phyloP scores from a whole-genome alignment of 2,888 invertebrate species.

The Apodemia zela region DNA sequence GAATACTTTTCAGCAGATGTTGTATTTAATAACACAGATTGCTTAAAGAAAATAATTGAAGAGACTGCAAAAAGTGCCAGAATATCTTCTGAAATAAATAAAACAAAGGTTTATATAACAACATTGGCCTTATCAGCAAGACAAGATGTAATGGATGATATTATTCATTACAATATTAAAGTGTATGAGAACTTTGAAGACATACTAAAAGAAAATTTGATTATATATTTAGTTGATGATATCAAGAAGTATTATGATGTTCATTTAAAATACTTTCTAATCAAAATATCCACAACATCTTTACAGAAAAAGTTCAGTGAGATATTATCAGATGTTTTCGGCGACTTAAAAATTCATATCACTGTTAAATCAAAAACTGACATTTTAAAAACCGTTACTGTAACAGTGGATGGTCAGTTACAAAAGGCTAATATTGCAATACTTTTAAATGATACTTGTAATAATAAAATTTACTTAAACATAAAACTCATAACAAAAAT shows the following conservation, averaged over 20 bases:
- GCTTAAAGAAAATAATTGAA: slow-evolving; percentile 46
- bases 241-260: slow-evolving; percentile 47
- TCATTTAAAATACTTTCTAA: slow-evolving; percentile 44
- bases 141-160: slow-evolving; percentile 51
- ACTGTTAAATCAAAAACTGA: slow-evolving; percentile 42
- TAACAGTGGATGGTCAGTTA: slow-evolving; percentile 45
- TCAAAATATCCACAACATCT: slow-evolving; percentile 41
- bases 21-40: slow-evolving; percentile 49
- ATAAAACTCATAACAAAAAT: slow-evolving; percentile 51
- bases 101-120: slow-evolving; percentile 52
- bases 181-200: slow-evolving; percentile 57
- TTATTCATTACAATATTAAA: slow-evolving; percentile 41
- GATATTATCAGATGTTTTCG: slow-evolving; percentile 43
- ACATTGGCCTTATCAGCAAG: slow-evolving; percentile 56
- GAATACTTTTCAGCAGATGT: slow-evolving; percentile 48
- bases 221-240: slow-evolving; percentile 47
- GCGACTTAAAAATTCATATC: slow-evolving; percentile 49
- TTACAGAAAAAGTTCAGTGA: slow-evolving; percentile 44
- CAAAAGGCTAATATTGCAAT: slow-evolving; percentile 46
- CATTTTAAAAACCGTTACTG: slow-evolving; percentile 47
- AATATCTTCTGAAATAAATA: slow-evolving; percentile 17
- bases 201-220: slow-evolving; percentile 40
- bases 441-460: slow-evolving; percentile 39
- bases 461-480: slow-evolving; percentile 40
- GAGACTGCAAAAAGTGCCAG: slow-evolving; percentile 44